Percentiles rank a stretch among this genome's conserved stretches.
These are phyloP conservation scores for Nomada lathburiana DNA, from an alignment of 2,888 invertebrate genomes.

Conservation along the genomic window DNA sequence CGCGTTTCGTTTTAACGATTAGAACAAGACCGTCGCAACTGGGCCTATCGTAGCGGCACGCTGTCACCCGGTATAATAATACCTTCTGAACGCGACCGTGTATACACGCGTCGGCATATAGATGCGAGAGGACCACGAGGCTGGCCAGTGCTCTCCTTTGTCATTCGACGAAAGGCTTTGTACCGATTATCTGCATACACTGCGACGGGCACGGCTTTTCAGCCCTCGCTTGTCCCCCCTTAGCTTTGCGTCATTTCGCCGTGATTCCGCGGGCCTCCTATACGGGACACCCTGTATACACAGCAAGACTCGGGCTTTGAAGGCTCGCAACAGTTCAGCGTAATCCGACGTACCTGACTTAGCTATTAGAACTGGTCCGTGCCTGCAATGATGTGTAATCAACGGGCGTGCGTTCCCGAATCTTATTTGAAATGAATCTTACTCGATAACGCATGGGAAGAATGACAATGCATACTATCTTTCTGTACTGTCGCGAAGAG, in stretches of 20 bases:
- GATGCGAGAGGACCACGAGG: constrained; percentile 61
- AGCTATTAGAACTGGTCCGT: constrained; percentile 64
- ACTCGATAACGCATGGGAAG: not conserved
- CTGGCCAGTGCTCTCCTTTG: constrained; percentile 77
- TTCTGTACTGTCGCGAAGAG: not conserved
- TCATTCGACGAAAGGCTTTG: constrained; percentile 81
- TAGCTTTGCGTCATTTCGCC: constrained; percentile 65
- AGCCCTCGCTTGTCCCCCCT: constrained; percentile 55
- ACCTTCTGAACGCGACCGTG: constrained; percentile 63
- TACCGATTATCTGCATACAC: constrained; percentile 81
- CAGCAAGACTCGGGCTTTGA: constrained; percentile 73
- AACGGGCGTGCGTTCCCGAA: constrained; percentile 29
- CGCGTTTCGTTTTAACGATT: constrained; percentile 16
- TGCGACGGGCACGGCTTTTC: constrained; percentile 76
- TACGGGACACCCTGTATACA: constrained; percentile 74
- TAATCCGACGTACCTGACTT: constrained; percentile 76
- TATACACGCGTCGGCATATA: constrained; percentile 38
- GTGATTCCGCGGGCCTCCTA: constrained; percentile 56
- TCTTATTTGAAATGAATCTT: not conserved
- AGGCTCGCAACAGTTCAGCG: constrained; percentile 76
- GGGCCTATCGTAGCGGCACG: constrained; percentile 43
- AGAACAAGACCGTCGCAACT: constrained; percentile 38
- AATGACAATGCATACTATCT: not conserved
- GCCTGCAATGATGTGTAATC: constrained; percentile 36
- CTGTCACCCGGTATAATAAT: constrained; percentile 75